Evolutionary conservation across 64 coral and sea anemone genomes (phyloP), one percentile per base, ranked within the genome.

Genomic region (Porites australiensis): DNA sequence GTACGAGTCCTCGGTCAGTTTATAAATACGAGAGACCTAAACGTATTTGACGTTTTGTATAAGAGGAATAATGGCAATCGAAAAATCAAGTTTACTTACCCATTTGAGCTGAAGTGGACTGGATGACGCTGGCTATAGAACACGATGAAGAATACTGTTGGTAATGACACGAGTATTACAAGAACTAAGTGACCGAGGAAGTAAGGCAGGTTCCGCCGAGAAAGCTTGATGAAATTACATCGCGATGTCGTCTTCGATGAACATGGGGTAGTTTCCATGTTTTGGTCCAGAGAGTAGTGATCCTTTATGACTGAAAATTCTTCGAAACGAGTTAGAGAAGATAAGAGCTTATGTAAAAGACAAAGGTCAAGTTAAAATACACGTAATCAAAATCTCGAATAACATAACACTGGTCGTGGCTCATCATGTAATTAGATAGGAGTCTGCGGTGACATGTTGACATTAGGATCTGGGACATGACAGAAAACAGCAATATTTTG

Each of bases 361-460:
- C 44, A 83, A 63, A 83, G 81, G 81, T 83, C 81, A 83, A 83
- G 81, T 67, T 48, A 48, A 50, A 66, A 83, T 83, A 83, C 44
- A 83, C 81, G 61, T 68, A 4, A 23, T 64, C 9, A 44, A 82
- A 37, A 37, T 37, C 61, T 47, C 58, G 18, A 49, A 50, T 50
- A 18, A 66, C 44, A 50, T 13, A 3, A 47, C 13, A 16, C 44
- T 23, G 14, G 18, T 50, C 50, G 63, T 50, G 61, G 68, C 7
- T 49, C 8, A 67, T 76, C 6, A 67, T 67, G 81, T 83, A 66
- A 83, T 68, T 50, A 47, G 46, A 83, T 44, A 12, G 20, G 6
- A 37, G 57, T 64, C 2, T 16, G 11, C 3, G 20, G 6, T 82
- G 79, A 82, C 81, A 83, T 83, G 45, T 83, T 83, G 61, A 83